Evolutionary conservation across 2,113 vertebrate species (phyloP).

Genomic region (Phyllostomus hastatus): DNA sequence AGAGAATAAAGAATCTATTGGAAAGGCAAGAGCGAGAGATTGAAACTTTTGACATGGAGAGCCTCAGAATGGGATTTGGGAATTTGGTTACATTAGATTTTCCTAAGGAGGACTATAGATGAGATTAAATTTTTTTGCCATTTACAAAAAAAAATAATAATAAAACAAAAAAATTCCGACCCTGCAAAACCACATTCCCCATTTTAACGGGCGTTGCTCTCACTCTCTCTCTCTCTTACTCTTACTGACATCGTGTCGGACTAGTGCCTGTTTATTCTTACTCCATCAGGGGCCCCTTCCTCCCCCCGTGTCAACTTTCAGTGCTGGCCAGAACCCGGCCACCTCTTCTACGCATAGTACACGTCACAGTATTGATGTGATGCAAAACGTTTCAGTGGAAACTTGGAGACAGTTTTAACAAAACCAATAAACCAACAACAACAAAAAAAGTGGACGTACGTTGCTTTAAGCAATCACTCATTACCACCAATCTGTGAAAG

Average conservation of each 20-base stretch:
- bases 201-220: slow-evolving; percentile 84
- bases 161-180: slow-evolving; percentile 76
- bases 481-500: slow-evolving; percentile 84
- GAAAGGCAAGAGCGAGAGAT: slow-evolving; percentile 97
- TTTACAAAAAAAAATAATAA: slow-evolving; percentile 80
- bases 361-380: slow-evolving; percentile 90
- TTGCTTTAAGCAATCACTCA: slow-evolving; percentile 87
- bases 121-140: slow-evolving; percentile 86
- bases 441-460: slow-evolving; percentile 79
- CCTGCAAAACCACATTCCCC: slow-evolving; percentile 87
- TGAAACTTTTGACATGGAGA: slow-evolving; percentile 97
- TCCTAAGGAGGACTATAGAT: slow-evolving; percentile 99
- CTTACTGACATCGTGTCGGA: slow-evolving; percentile 91
- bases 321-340: slow-evolving; percentile 88
- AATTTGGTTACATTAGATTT: slow-evolving; percentile 95
- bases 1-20: slow-evolving; percentile 95
- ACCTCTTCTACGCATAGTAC: slow-evolving; percentile 86
- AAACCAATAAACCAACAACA: slow-evolving; percentile 70
- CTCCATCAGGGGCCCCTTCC: slow-evolving; percentile 87
- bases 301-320: slow-evolving; percentile 82
- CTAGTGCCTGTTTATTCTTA: slow-evolving; percentile 92
- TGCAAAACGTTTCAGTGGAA: slow-evolving; percentile 81
- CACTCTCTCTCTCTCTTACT: slow-evolving; percentile 84
- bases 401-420: slow-evolving; percentile 81
- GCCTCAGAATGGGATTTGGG: slow-evolving; percentile 94